These are phyloP conservation scores for Saturnia pavonia DNA, from an alignment of 2,888 invertebrate genomes.

Conservation along the genomic window DNA sequence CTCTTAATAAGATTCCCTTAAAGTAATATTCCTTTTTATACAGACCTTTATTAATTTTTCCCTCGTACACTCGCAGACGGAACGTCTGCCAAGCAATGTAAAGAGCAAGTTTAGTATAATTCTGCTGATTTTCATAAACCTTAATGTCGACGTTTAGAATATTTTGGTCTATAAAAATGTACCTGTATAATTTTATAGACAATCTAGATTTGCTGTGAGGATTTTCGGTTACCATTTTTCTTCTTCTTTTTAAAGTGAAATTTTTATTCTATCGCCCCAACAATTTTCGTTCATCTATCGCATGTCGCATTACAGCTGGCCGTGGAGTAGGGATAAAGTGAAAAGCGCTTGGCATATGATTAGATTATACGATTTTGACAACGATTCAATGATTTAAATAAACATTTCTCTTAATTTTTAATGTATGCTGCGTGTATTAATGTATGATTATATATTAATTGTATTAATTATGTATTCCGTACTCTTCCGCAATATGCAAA, in stretches of 20 bases:
- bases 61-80: constrained; percentile 4
- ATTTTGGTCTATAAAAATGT: background rate
- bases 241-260: background rate
- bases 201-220: background rate
- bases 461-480: too few relatives aligned
- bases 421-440: too few relatives aligned
- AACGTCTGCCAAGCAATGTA: background rate
- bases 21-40: constrained; percentile 4
- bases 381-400: too few relatives aligned
- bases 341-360: too few relatives aligned
- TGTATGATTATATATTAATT: too few relatives aligned
- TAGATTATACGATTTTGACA: too few relatives aligned
- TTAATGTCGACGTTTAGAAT: background rate
- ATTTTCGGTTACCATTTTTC: background rate
- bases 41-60: constrained; percentile 12
- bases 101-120: constrained; percentile 5
- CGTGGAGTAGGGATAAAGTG: too few relatives aligned
- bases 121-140: constrained; percentile 1
- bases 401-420: too few relatives aligned
- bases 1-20: constrained; percentile 6
- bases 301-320: too few relatives aligned
- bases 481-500: too few relatives aligned
- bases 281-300: too few relatives aligned
- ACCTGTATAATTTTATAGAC: background rate
- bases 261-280: too few relatives aligned